Base-by-base conservation (phyloP, 2,113 vertebrate genomes). In the Meleagris gallopavo region DNA sequence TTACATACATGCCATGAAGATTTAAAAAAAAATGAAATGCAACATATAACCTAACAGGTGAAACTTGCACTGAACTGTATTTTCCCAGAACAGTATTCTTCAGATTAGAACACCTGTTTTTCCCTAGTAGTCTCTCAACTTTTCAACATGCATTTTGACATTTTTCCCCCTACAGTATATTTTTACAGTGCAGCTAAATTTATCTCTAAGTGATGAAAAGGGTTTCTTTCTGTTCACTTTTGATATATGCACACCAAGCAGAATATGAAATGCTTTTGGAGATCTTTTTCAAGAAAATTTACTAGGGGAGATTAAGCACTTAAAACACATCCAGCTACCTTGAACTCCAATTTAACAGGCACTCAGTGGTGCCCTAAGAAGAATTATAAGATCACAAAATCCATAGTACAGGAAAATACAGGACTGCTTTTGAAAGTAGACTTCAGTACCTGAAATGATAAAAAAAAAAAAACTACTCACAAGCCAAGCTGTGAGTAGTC, bases 291-390 rank as follows among this genome's bases (percentile, higher is more conserved):
- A 83, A 73, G 62, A 95, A 70, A 93, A 57, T 77, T 46, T 93
- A 60, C 89, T 92, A 38, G 86, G 85, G 78, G 29, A 96, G 81
- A 97, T 97, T 77, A 97, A 96, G 87, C 61, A 79, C 62, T 95
- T 92, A 78, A 94, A 97, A 83, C 76, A 90, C 78, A 89, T 93
- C 93, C 69, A 61, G 81, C 54, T 81, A 85, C 77, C 89, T 72
- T 95, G 69, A 96, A 92, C 71, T 96, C 78, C 69, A 96, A 72
- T 93, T 97, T 95, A 96, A 96, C 6, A 88, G 94, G 50, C 20
- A 66, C 60, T 90, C 78, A 65, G 38, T 10, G 92, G 76, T 65
- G 77, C 38, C 50, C 77, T 9, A 81, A 62, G n/a, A 94, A 94
- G 82, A 83, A 93, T 40, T 62, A 90, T 88, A 86, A 81, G 78